Percentiles rank a stretch among this genome's conserved stretches.
phyloP scores from a whole-genome alignment of 2,113 vertebrate species.

The Chionodraco myersi region DNA sequence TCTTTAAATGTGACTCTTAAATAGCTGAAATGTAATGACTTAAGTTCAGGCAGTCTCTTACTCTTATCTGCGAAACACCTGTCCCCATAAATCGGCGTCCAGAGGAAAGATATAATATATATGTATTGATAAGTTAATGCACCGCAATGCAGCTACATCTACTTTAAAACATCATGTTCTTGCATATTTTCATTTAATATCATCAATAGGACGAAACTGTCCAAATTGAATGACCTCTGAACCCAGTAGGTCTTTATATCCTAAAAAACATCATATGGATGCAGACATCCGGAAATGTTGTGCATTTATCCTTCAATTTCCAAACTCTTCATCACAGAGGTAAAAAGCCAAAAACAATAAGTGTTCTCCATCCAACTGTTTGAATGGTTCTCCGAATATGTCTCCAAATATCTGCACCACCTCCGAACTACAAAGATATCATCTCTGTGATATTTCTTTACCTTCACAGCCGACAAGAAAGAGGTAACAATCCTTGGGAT shows the following conservation, averaged over 20 bases:
- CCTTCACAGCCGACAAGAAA: conserved; percentile 84
- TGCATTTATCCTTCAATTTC: conserved; percentile 22
- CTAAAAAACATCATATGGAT: conserved; percentile 9
- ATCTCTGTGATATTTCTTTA: conserved; percentile 69
- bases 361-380: conserved; percentile 15
- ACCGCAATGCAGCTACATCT: neutral
- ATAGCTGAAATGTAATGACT: neutral
- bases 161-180: neutral
- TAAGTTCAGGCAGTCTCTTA: conserved; percentile 9
- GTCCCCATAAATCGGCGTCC: conserved; percentile 40
- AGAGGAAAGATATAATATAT: neutral
- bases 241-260: neutral
- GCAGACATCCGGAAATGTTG: neutral
- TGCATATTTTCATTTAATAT: neutral
- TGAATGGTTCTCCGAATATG: conserved; percentile 14
- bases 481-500: conserved; percentile 87
- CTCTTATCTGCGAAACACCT: conserved; percentile 36
- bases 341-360: neutral
- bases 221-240: neutral
- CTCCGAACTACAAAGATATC: conserved; percentile 21
- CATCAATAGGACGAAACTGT: neutral
- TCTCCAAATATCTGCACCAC: conserved; percentile 4
- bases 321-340: neutral
- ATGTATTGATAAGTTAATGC: neutral
- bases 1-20: conserved; percentile 1